Conservation (phyloP, 1,140 invertebrate genomes). For the Trichogramma pretiosum region DNA sequence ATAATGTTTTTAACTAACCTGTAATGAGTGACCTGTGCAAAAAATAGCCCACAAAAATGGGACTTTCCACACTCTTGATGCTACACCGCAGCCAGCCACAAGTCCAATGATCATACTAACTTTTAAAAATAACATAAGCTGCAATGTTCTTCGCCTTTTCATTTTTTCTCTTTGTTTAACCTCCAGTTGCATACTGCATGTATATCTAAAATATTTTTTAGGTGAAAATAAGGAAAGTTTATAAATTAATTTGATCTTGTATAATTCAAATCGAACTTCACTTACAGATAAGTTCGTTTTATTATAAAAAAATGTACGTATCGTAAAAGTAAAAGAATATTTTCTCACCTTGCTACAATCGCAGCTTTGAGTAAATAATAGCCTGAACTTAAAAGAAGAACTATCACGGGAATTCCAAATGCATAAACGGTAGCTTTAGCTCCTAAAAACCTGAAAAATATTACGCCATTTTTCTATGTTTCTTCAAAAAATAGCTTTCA, state of each 20-base stretch:
- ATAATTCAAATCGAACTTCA: no score
- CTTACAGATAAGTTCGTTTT: no score
- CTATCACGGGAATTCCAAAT: slow-evolving; percentile 39
- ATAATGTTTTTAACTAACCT: slow-evolving; percentile 26
- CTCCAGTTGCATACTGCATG: slow-evolving; percentile 49
- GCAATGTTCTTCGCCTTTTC: slow-evolving; percentile 48
- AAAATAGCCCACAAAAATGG: slow-evolving; percentile 41
- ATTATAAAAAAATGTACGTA: background rate
- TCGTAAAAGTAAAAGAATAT: background rate
- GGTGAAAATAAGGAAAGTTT: no score
- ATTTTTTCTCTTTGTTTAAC: slow-evolving; percentile 52
- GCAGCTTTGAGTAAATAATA: slow-evolving; percentile 43
- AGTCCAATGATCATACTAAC: slow-evolving; percentile 43
- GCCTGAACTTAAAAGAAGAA: slow-evolving; percentile 36
- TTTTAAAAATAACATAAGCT: slow-evolving; percentile 54
- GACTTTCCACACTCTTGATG: slow-evolving; percentile 33
- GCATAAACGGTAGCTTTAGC: slow-evolving; percentile 41
- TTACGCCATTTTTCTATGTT: background rate
- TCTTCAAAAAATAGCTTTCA: background rate
- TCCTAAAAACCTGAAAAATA: slow-evolving; percentile 42
- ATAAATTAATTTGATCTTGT: no score
- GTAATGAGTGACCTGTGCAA: slow-evolving; percentile 39
- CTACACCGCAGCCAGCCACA: slow-evolving; percentile 38
- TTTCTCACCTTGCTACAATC: slow-evolving; percentile 40
- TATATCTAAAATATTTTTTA: slow-evolving; percentile 28